Conservation (phyloP, 2,113 vertebrate species). For the Campylomormyrus numenius region DNA sequence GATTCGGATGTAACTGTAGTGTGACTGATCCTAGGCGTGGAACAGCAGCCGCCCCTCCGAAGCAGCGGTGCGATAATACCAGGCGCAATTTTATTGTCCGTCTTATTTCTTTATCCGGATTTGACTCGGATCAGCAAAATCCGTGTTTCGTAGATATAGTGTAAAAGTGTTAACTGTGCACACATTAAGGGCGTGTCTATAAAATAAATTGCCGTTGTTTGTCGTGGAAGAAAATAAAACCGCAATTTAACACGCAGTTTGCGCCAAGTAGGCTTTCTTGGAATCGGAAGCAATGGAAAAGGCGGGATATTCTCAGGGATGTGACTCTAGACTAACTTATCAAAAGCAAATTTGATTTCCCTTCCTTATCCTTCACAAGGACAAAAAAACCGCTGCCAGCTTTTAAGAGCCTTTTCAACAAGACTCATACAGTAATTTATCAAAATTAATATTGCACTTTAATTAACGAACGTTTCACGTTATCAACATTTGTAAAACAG, state of each 20-base stretch:
- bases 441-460: constrained; percentile 22
- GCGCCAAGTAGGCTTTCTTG: not conserved
- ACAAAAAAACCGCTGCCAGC: not conserved
- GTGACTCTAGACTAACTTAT: not conserved
- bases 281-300: not conserved
- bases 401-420: not conserved
- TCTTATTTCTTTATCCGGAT: not conserved
- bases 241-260: not conserved
- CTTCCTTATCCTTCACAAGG: not conserved
- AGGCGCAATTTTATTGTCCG: not conserved
- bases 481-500: not conserved
- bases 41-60: not conserved
- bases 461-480: not conserved
- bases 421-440: not conserved
- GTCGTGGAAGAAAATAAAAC: not conserved
- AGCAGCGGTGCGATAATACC: not conserved
- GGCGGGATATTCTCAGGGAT: not conserved
- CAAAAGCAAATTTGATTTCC: not conserved
- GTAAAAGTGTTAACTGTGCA: not conserved
- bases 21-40: not conserved
- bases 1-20: not conserved
- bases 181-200: not conserved
- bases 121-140: not conserved
- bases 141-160: not conserved
- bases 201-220: not conserved